A percentile compares a stretch with the other conserved stretches of the same genome.
These are phyloP conservation scores for Coremacera marginata DNA, from an alignment of 2,888 invertebrate genomes.

Conservation along the genomic window DNA sequence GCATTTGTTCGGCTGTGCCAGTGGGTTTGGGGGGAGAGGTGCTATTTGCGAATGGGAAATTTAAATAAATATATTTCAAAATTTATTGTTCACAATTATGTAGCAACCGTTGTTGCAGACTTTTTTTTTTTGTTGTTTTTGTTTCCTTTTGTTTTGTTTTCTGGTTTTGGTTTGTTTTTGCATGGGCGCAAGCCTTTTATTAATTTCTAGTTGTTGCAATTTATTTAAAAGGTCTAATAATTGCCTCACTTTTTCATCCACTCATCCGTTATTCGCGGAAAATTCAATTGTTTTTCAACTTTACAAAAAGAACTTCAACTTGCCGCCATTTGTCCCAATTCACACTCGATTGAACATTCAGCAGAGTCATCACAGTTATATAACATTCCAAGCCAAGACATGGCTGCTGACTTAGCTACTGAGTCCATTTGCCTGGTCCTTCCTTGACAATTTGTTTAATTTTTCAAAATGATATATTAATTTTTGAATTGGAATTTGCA, in stretches of 20 bases:
- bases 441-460: constrained; percentile 26
- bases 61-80: neutral
- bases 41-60: neutral
- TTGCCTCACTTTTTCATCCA: neutral
- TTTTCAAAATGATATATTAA: constrained; percentile 42
- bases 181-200: neutral
- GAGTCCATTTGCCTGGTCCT: neutral
- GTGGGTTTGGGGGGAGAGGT: neutral
- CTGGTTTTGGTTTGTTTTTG: neutral
- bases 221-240: neutral
- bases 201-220: neutral
- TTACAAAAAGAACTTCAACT: neutral
- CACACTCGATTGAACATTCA: neutral
- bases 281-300: neutral
- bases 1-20: neutral
- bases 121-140: neutral
- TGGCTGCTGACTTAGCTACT: neutral
- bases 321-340: neutral
- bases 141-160: neutral
- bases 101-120: neutral
- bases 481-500: constrained; percentile 13
- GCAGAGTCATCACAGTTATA: neutral
- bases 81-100: neutral
- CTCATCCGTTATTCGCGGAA: neutral
- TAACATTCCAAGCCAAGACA: neutral